Conservation (phyloP, 64 coral and sea anemone genomes). For the Dendrophyllia cribrosa region DNA sequence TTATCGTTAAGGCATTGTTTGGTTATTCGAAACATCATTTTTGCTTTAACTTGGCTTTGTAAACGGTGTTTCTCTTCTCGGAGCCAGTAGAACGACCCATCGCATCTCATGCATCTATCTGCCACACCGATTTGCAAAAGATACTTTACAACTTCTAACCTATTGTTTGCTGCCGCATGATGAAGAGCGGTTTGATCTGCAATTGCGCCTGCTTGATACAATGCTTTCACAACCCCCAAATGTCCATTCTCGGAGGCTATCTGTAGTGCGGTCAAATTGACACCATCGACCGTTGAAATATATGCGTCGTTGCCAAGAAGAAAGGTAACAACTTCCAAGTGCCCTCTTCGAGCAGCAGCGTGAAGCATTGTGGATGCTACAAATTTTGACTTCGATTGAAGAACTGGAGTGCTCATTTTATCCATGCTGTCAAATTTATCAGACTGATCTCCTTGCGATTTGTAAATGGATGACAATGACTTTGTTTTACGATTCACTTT, state of each 20-base stretch:
- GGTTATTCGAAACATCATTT: background rate
- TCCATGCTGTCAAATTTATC: background rate
- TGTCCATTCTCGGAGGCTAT: conserved; percentile 45
- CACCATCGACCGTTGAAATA: background rate
- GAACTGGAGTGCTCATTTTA: background rate
- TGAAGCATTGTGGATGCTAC: conserved; percentile 9
- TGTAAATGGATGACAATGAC: background rate
- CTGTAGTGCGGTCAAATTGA: conserved; percentile 33
- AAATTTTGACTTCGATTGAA: conserved; percentile 8
- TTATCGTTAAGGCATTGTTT: background rate
- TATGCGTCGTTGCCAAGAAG: conserved; percentile 1
- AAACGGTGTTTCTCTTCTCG: background rate
- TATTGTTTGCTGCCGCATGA: conserved; percentile 36
- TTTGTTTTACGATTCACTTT: conserved; percentile 27
- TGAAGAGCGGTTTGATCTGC: conserved; percentile 50
- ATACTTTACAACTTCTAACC: conserved; percentile 20
- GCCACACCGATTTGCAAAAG: conserved; percentile 5
- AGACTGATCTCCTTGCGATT: background rate
- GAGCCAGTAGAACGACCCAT: conserved; percentile 55
- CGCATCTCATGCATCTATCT: conserved; percentile 33
- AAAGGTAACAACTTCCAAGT: conserved; percentile 10
- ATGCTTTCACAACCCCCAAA: background rate
- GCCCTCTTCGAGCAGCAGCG: conserved; percentile 10
- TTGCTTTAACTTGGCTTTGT: background rate
- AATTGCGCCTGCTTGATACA: conserved; percentile 7